Percentiles rank a stretch among this genome's conserved stretches.
phyloP scores from a whole-genome alignment of 2,888 invertebrate genomes.

The Cheilosia vulpina region DNA sequence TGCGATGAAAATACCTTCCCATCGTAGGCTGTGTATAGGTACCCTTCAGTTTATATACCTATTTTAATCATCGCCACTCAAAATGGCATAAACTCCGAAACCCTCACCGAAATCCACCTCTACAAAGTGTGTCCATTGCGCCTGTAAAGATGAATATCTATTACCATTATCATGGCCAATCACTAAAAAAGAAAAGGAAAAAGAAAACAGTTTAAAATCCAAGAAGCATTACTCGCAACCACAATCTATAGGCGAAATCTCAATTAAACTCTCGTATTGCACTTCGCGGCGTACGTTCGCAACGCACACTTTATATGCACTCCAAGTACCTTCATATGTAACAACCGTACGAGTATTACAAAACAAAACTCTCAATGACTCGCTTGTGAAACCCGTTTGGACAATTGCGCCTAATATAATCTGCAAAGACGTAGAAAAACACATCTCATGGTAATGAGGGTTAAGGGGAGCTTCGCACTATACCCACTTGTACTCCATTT shows the following conservation, averaged over 20 bases:
- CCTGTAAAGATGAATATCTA: constrained; percentile 41
- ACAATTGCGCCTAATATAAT: constrained; percentile 65
- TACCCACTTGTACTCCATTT: constrained; percentile 23
- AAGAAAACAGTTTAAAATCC: constrained; percentile 14
- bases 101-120: not conserved
- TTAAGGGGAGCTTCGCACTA: constrained; percentile 12
- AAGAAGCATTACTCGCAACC: constrained; percentile 21
- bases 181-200: constrained; percentile 3
- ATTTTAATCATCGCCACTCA: not conserved
- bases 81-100: not conserved
- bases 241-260: constrained; percentile 60
- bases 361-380: constrained; percentile 65
- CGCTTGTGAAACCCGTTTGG: constrained; percentile 66
- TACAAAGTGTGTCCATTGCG: constrained; percentile 24
- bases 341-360: constrained; percentile 41
- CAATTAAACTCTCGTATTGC: constrained; percentile 61
- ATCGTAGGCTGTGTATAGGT: not conserved
- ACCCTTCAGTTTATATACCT: not conserved
- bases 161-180: constrained; percentile 60
- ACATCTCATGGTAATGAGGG: constrained; percentile 21
- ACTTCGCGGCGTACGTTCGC: constrained; percentile 34
- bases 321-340: constrained; percentile 72
- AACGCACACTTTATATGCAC: constrained; percentile 66
- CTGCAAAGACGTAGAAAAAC: constrained; percentile 48
- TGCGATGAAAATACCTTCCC: not conserved